A percentile compares a stretch with the other conserved stretches of the same genome.
Conservation (phyloP, 2,113 vertebrate species). For the Oxygymnocypris stewartii region DNA sequence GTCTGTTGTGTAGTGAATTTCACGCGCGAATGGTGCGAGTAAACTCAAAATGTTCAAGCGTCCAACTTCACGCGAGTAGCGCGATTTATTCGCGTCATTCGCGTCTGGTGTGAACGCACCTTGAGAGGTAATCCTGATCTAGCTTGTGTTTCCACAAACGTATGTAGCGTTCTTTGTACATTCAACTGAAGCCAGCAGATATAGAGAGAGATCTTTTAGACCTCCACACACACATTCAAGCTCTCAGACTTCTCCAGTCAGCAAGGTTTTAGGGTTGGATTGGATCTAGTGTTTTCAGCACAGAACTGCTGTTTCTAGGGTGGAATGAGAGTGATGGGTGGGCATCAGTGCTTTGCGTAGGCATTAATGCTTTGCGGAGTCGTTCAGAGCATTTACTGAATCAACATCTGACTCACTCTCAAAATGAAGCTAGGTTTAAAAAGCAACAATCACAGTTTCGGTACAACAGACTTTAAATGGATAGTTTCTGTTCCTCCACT, state of each 20-base stretch:
- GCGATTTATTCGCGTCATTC: too few species aligned
- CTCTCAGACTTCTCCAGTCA: neutral
- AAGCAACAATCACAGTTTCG: neutral
- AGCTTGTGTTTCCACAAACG: neutral
- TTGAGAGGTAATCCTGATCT: neutral
- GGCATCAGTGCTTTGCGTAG: too few species aligned
- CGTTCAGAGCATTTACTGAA: neutral
- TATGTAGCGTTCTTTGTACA: too few species aligned
- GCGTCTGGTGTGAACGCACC: too few species aligned
- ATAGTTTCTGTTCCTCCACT: neutral
- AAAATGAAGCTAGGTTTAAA: neutral
- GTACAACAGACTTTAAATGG: neutral
- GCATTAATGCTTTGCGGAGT: neutral
- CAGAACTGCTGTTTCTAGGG: neutral
- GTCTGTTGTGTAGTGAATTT: too few species aligned
- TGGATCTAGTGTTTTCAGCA: neutral
- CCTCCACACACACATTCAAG: neutral
- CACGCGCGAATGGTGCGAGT: too few species aligned
- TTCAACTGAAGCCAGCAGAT: too few species aligned
- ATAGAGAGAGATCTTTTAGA: too few species aligned
- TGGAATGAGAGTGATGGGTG: neutral
- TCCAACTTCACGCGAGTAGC: too few species aligned
- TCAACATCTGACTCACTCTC: neutral
- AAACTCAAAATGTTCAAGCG: too few species aligned
- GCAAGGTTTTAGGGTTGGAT: neutral